Conservation (phyloP, 2,113 vertebrate genomes). For the Dasyurus viverrinus region DNA sequence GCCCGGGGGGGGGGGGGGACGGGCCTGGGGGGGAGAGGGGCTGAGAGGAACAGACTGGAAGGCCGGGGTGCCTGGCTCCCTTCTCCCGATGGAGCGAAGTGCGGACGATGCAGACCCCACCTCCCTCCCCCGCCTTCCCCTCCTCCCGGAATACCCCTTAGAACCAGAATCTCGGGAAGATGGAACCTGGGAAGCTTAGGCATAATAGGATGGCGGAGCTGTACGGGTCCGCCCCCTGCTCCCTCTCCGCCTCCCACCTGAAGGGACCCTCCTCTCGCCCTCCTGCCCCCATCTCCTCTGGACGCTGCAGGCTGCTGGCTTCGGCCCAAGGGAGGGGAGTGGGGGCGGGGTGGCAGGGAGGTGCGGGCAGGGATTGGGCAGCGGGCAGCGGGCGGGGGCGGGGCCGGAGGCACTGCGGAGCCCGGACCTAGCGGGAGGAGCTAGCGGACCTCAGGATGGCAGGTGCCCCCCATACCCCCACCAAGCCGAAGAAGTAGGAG, state of each 20-base stretch:
- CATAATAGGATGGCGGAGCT: not conserved
- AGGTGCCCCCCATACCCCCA: conserved; percentile 48
- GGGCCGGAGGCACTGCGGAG: conserved; percentile 69
- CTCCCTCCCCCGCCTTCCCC: not conserved
- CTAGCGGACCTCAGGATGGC: conserved; percentile 48
- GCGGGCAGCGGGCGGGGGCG: not conserved
- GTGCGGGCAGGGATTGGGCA: conserved; percentile 64
- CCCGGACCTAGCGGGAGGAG: conserved; percentile 35
- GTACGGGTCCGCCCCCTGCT: not conserved
- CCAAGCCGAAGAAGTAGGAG: conserved; percentile 24
- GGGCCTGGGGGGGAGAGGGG: not conserved
- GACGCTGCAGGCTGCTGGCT: conserved; percentile 36
- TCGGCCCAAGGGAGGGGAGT: not conserved
- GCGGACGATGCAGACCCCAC: not conserved
- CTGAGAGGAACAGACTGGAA: not conserved
- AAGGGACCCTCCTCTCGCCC: not conserved
- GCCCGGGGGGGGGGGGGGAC: not conserved
- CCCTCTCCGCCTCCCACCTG: not conserved
- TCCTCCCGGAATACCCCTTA: not conserved
- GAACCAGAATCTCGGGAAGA: conserved; percentile 4
- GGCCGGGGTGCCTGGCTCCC: not conserved
- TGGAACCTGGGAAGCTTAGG: not conserved
- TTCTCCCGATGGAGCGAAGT: not conserved
- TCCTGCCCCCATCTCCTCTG: not conserved
- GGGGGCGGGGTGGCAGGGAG: conserved; percentile 49